Evolutionary conservation across 2,113 vertebrate species (phyloP).

Genomic region (Catharus fuscescens): DNA sequence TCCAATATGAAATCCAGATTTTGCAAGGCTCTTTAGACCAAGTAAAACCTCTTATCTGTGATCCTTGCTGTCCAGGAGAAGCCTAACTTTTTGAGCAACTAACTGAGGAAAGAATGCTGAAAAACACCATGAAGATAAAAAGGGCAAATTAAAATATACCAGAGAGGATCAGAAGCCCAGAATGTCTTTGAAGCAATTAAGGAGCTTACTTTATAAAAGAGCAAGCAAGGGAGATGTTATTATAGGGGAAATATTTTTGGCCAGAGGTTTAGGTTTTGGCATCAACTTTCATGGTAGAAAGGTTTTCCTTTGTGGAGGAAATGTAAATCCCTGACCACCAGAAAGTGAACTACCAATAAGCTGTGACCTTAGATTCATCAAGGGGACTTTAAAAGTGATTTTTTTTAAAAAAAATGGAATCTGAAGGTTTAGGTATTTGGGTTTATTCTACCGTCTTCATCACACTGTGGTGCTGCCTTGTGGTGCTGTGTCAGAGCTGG

Average conservation of each 20-base stretch:
- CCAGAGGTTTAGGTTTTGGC: not conserved
- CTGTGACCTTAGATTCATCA: not conserved
- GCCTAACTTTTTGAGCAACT: not conserved
- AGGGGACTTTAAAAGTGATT: not conserved
- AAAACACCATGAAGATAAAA: not conserved
- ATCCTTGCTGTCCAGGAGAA: not conserved
- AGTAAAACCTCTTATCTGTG: not conserved
- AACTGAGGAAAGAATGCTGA: not conserved
- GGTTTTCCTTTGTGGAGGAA: not conserved
- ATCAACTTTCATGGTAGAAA: not conserved
- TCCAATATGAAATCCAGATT: slow-evolving; percentile 1
- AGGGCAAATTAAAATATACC: not conserved
- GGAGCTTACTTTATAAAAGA: not conserved
- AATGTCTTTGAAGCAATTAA: slow-evolving; percentile 7
- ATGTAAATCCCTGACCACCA: not conserved
- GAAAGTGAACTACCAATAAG: not conserved
- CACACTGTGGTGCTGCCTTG: not conserved
- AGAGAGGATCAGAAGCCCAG: not conserved
- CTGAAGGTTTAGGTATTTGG: not conserved
- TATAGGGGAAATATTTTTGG: not conserved
- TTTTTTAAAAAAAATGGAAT: not conserved
- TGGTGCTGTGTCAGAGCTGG: not conserved
- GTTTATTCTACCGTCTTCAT: not conserved
- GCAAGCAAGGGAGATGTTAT: not conserved
- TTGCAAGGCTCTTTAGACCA: not conserved